Percentiles rank a stretch among this genome's conserved stretches.
These are phyloP conservation scores for Cetoscarus ocellatus DNA, from an alignment of 2,797 vertebrate genomes.

Conservation along the genomic window DNA sequence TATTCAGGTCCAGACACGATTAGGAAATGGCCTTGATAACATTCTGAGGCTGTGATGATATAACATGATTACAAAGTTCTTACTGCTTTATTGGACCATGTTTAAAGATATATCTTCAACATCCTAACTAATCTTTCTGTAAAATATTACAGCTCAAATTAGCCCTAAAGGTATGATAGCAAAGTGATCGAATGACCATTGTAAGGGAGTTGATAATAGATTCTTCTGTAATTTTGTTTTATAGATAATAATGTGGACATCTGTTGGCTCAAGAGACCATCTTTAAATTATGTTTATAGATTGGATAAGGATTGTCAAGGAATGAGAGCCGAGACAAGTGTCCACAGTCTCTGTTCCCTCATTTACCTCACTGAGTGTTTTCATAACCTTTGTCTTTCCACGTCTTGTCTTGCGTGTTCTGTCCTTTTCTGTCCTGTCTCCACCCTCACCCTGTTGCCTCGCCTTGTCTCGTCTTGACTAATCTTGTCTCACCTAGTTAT, in stretches of 20 bases:
- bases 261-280: neutral
- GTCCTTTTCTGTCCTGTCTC: slow-evolving; percentile 39
- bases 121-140: slow-evolving; percentile 30
- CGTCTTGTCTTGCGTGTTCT: slow-evolving; percentile 23
- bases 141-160: neutral
- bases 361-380: neutral
- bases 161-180: slow-evolving; percentile 9
- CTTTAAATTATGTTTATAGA: neutral
- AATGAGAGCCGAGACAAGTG: neutral
- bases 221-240: neutral
- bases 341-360: neutral
- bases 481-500: slow-evolving; percentile 70
- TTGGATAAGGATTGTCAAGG: neutral
- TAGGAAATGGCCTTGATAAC: slow-evolving; percentile 52
- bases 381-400: slow-evolving; percentile 2
- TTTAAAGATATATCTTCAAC: slow-evolving; percentile 37
- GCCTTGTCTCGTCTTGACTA: slow-evolving; percentile 53
- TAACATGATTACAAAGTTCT: slow-evolving; percentile 32
- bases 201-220: slow-evolving; percentile 1
- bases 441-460: slow-evolving; percentile 32
- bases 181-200: slow-evolving; percentile 30
- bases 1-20: slow-evolving; percentile 30
- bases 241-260: neutral
- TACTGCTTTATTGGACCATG: slow-evolving; percentile 26
- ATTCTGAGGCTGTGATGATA: slow-evolving; percentile 34